phyloP scores from a whole-genome alignment of 1,140 invertebrate species.

The Drosophila willistoni region DNA sequence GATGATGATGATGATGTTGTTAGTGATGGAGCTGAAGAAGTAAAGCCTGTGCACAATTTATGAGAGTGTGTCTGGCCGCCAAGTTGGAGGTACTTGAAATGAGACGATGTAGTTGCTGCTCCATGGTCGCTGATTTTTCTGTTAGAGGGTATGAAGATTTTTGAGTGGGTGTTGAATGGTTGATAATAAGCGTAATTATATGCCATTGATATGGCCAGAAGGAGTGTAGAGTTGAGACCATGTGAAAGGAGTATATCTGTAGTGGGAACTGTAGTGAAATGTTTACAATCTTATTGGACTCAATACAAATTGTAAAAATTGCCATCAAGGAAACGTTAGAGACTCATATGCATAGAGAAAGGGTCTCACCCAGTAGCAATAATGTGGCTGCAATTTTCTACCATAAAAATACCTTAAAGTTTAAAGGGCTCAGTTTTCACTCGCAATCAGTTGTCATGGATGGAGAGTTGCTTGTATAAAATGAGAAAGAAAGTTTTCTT shows the following conservation, averaged over 20 bases:
- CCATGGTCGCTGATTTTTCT: constrained; percentile 24
- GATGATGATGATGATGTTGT: neutral
- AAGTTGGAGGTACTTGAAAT: constrained; percentile 30
- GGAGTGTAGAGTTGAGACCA: constrained; percentile 32
- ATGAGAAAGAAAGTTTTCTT: neutral
- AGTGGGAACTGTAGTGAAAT: neutral
- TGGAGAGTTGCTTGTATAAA: neutral
- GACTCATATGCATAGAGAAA: neutral
- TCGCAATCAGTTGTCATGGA: too few species aligned
- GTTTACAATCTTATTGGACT: neutral
- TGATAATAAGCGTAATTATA: constrained; percentile 76
- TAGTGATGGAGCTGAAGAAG: constrained; percentile 11
- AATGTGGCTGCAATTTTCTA: neutral
- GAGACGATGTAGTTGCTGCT: constrained; percentile 10
- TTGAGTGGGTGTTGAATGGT: constrained; percentile 74
- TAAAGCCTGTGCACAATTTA: constrained; percentile 52
- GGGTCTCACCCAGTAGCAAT: neutral
- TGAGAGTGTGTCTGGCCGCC: constrained; percentile 33
- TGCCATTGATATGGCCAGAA: constrained; percentile 59
- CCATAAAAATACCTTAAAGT: neutral
- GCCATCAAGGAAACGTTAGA: neutral
- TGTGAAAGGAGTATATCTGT: neutral
- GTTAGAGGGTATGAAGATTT: constrained; percentile 25
- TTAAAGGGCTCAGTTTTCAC: neutral
- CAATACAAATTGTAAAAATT: neutral